Conservation (phyloP, 1,140 invertebrate genomes). For the Pachypeltis micranthus region DNA sequence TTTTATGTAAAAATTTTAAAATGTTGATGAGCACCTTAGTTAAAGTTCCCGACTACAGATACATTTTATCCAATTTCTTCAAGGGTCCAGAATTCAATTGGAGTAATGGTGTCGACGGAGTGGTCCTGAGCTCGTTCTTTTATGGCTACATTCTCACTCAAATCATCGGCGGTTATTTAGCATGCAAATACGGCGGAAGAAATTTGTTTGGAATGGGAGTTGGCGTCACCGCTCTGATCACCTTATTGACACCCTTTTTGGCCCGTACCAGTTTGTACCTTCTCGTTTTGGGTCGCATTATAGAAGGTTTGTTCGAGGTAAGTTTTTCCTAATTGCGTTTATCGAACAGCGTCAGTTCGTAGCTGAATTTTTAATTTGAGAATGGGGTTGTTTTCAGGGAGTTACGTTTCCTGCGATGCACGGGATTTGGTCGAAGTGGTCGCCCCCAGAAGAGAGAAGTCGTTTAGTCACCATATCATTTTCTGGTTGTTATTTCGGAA, state of each 20-base stretch:
- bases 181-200: constrained; percentile 41
- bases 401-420: constrained; percentile 73
- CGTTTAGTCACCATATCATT: constrained; percentile 71
- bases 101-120: constrained; percentile 62
- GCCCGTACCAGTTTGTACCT: constrained; percentile 23
- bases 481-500: constrained; percentile 37
- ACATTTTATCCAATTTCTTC: too few relatives aligned
- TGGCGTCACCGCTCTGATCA: constrained; percentile 44
- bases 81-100: constrained; percentile 39
- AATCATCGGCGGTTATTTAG: constrained; percentile 58
- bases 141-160: constrained; percentile 67
- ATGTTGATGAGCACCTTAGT: too few relatives aligned
- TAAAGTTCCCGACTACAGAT: too few relatives aligned
- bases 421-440: constrained; percentile 66
- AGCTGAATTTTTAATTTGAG: constrained; percentile 17
- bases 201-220: constrained; percentile 46
- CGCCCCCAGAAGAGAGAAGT: constrained; percentile 62
- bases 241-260: constrained; percentile 27
- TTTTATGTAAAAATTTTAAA: too few relatives aligned
- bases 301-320: constrained; percentile 46
- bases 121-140: constrained; percentile 79
- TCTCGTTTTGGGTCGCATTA: constrained; percentile 38
- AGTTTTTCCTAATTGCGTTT: constrained; percentile 8
- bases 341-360: too few relatives aligned
- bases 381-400: constrained; percentile 44